Conservation (phyloP, 1,140 invertebrate genomes). For the Protaetia brevitarsis region DNA sequence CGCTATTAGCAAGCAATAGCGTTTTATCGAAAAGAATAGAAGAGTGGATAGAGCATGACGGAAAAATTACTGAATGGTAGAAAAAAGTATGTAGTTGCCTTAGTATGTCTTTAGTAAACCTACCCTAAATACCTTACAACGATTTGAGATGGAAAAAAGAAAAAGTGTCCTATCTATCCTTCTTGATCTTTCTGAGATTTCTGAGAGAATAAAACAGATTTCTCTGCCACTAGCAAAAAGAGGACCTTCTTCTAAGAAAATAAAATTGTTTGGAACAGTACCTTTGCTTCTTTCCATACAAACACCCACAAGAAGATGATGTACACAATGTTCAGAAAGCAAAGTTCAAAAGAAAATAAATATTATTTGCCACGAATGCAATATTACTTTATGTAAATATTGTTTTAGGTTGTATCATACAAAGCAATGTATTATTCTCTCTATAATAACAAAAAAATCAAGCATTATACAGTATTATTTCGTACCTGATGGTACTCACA, state of each 20-base stretch:
- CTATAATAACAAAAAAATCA: too few relatives aligned
- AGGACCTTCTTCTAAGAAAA: constrained; percentile 21
- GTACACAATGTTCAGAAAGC: constrained; percentile 6
- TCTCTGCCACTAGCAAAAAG: constrained; percentile 14
- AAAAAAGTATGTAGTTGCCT: too few relatives aligned
- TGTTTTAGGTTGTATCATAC: constrained; percentile 32
- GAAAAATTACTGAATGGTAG: too few relatives aligned
- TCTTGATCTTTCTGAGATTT: constrained; percentile 31
- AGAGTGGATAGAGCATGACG: too few relatives aligned
- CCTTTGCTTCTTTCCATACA: constrained; percentile 26
- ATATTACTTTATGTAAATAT: constrained; percentile 29
- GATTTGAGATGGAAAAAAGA: constrained; percentile 25
- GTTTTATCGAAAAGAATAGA: too few relatives aligned
- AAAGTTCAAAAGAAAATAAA: constrained; percentile 31
- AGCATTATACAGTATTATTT: too few relatives aligned
- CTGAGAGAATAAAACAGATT: constrained; percentile 25
- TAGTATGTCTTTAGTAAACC: too few relatives aligned
- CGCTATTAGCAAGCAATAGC: too few relatives aligned
- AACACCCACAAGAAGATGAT: constrained; percentile 28
- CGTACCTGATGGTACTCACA: too few relatives aligned
- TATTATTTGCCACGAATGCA: constrained; percentile 28
- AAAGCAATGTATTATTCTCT: too few relatives aligned
- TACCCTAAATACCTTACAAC: constrained; percentile 31
- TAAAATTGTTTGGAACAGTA: constrained; percentile 13
- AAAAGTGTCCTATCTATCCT: constrained; percentile 26